Evolutionary conservation across 2,797 vertebrate species (phyloP).

Genomic region (Steatocranus sp.): DNA sequence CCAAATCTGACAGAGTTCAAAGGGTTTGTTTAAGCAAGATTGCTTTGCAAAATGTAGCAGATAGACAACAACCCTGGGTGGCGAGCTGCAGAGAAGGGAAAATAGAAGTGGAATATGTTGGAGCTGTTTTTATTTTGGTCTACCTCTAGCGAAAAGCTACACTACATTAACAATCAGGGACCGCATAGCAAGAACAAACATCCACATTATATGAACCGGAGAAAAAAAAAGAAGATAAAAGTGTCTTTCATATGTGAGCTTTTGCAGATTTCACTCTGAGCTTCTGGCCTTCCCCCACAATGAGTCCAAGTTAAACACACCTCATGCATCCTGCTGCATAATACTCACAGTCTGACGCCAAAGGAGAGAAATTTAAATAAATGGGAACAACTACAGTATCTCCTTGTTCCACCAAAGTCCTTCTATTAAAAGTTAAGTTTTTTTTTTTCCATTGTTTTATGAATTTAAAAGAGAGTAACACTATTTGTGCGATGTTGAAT

Average conservation of each 20-base stretch:
- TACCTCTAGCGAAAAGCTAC: constrained; percentile 36
- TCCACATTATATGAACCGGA: constrained; percentile 24
- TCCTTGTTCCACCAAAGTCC: neutral
- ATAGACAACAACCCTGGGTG: constrained; percentile 23
- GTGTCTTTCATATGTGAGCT: neutral
- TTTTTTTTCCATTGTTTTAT: neutral
- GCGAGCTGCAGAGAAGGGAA: neutral
- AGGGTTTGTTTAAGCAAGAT: constrained; percentile 40
- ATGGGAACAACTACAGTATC: neutral
- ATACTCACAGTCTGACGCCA: neutral
- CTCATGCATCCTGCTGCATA: constrained; percentile 1
- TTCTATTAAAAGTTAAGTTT: neutral
- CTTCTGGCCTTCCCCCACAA: neutral
- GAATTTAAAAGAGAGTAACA: neutral
- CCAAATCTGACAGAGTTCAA: constrained; percentile 46
- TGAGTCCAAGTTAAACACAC: constrained; percentile 28
- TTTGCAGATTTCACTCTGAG: constrained; percentile 9
- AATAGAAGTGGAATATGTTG: constrained; percentile 30
- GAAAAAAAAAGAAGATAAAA: constrained; percentile 43
- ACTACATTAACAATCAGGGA: constrained; percentile 42
- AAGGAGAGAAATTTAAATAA: neutral
- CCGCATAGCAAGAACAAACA: neutral
- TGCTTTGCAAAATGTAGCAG: constrained; percentile 3
- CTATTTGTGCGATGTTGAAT: neutral
- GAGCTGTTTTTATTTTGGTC: constrained; percentile 25